Evolutionary conservation across 2,113 vertebrate genomes (phyloP), one percentile per base, ranked within the genome.

Genomic region (Apteryx owenii): DNA sequence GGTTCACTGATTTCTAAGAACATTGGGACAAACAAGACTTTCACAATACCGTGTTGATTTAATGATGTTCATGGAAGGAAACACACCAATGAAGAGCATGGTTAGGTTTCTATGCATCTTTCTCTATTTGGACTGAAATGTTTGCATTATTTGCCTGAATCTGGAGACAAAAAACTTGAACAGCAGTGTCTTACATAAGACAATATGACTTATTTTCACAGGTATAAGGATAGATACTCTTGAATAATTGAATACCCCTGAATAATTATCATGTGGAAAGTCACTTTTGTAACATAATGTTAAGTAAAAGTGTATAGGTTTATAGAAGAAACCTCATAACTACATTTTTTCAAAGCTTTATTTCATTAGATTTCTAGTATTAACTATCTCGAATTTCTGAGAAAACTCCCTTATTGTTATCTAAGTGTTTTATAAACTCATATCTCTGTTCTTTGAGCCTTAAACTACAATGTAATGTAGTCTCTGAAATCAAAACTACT

Each of bases 351-450:
- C 64, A 65, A 40, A 58, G 31, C 44, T 25, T 65, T 44, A 22
- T 31, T 72, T 80, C 29, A 50, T 44, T 58, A 36, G 42, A 4
- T 14, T 8, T 58, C 50, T 65, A 42, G 36, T 48, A 48, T 18
- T 19, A 48, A 48, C 18, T 36, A 22, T 31, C 36, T 60, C 33
- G 42, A 73, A 44, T 85, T 72, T 78, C 28, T 31, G 36, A 28
- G 36, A 33, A 48, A 48, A 14, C 31, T 51, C 36, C 40, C 62
- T 46, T 28, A 10, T 20, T 42, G 40, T 71, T n/a, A 50, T 50
- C 5, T 4, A 19, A 10, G 48, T 58, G 29, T 26, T 0, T 1
- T 23, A 31, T 17, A 13, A 79, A 73, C 7, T 33, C 5, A 5
- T 31, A 11, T 31, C n/a, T 65, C 66, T 56, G 26, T 64, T 70